phyloP scores from a whole-genome alignment of 1,140 invertebrate species.

The Wasmannia auropunctata region DNA sequence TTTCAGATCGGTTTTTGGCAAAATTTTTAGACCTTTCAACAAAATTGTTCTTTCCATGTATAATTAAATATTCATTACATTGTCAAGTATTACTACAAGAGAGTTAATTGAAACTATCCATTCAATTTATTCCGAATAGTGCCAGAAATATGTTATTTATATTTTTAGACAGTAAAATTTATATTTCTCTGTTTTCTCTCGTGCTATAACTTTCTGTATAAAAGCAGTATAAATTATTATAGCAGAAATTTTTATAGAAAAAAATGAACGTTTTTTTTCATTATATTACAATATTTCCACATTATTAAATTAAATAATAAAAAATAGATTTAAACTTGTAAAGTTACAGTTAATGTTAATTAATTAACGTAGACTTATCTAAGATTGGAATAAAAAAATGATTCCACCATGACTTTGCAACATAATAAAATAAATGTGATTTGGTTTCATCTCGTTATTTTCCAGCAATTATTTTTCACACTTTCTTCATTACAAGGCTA shows the following conservation, averaged over 20 bases:
- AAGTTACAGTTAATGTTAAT: background rate
- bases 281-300: background rate
- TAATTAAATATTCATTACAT: conserved; percentile 16
- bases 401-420: background rate
- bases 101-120: background rate
- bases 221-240: background rate
- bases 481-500: background rate
- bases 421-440: background rate
- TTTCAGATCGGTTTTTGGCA: too few relatives aligned
- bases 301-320: background rate
- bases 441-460: background rate
- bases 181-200: background rate
- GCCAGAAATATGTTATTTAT: background rate
- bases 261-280: background rate
- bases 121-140: background rate
- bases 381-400: background rate
- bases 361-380: background rate
- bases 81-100: background rate
- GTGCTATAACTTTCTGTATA: background rate
- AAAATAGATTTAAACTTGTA: background rate
- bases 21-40: too few relatives aligned
- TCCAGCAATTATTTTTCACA: background rate
- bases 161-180: background rate
- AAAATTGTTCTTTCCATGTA: too few relatives aligned
- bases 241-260: background rate